phyloP scores from a whole-genome alignment of 2,113 vertebrate species.

The Alces alces region DNA sequence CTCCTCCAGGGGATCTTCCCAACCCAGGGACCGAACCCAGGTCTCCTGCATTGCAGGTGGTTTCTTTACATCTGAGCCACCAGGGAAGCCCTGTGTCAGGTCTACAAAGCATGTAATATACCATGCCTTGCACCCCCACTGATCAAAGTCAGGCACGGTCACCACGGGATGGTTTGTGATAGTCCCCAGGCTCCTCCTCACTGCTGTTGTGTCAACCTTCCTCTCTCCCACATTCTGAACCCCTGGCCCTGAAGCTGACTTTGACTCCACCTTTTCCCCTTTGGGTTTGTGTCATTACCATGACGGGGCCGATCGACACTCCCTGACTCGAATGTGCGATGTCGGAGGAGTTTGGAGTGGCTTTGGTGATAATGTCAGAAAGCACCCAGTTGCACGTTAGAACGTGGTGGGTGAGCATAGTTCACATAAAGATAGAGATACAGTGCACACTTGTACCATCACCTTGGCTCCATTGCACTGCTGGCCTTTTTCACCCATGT shows the following conservation, averaged over 20 bases:
- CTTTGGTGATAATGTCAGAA: not conserved
- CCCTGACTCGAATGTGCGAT: not conserved
- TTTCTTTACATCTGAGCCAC: not conserved
- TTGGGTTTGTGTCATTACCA: not conserved
- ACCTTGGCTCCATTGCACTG: not conserved
- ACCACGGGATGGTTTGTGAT: not conserved
- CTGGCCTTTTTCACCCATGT: not conserved
- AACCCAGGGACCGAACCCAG: not conserved
- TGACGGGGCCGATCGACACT: not conserved
- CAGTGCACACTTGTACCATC: fast-evolving
- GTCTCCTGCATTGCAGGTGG: not conserved
- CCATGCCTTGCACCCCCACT: not conserved
- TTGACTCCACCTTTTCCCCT: not conserved
- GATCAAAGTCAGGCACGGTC: not conserved
- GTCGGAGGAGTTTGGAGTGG: not conserved
- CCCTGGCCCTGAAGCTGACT: not conserved
- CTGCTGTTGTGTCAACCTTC: not conserved
- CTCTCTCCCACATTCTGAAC: not conserved
- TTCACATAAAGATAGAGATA: not conserved
- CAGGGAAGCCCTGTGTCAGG: not conserved
- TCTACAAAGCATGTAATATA: not conserved
- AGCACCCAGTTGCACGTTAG: not conserved
- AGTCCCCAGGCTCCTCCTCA: not conserved
- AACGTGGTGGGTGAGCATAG: not conserved
- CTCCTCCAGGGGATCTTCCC: not conserved